Evolutionary conservation across 23 tunicate species (phyloP), one percentile per base, ranked within the genome.

Genomic region (Botrylloides violaceus): DNA sequence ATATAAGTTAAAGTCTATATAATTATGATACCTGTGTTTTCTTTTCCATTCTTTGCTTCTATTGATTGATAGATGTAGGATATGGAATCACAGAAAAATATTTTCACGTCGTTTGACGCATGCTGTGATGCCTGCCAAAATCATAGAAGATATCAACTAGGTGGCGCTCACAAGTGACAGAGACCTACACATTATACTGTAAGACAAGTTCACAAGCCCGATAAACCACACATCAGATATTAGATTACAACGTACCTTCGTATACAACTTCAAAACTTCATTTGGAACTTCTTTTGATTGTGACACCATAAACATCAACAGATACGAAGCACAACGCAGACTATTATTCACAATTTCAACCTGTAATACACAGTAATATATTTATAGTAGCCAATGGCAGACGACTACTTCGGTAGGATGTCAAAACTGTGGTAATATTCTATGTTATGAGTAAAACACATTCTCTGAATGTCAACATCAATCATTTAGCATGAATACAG

Each of bases 311-410:
- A 82, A 64, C 37, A 61, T 34, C 37, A 83, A 65, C 61, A 83
- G 49, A 59, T 90, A 90, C 12, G 86, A 84, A 29, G 90, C 83
- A 20, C 84, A 47, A 38, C 79, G 97, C 32, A 90, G 62, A 4
- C 84, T 84, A 38, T 82, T 73, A 27, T 39, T 66, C 36, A 90
- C 85, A 36, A 90, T 83, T 56, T 90, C 89, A 6, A 83, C 97
- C 97, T 87, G 58, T 6, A 43, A 68, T 64, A 26, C 23, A 25
- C 7, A 47, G 55, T 47, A 18, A 47, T 23, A 4, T 5, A 29
- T 23, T 23, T 19, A 19, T 38, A 64, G 31, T 19, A 4, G 12
- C 72, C 49, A 30, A 1, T 28, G 61, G 6, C n/a, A n/a, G n/a
- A n/a, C n/a, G n/a, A n/a, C n/a, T n/a, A n/a, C n/a, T n/a, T n/a